These are phyloP conservation scores for Bergia sp. DNA, from an alignment of 92 coral and sea anemone species.

Conservation along the genomic window DNA sequence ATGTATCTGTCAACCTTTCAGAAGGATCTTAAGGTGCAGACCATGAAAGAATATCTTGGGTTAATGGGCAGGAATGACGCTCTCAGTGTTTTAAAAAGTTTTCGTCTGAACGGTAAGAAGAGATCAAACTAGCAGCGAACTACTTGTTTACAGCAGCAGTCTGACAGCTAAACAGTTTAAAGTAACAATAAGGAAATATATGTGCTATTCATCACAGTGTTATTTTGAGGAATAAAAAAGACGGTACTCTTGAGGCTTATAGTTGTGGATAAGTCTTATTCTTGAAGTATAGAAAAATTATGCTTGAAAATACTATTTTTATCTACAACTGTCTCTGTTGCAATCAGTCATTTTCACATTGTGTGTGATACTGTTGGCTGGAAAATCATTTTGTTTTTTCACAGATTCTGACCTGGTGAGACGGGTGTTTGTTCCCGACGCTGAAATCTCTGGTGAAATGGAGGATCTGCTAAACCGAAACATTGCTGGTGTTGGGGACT, in stretches of 20 bases:
- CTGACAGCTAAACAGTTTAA: not conserved
- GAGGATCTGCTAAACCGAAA: slow-evolving; percentile 5
- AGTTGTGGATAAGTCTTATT: no score
- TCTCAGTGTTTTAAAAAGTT: not conserved
- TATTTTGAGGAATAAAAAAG: no score
- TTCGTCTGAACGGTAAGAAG: not conserved
- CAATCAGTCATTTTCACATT: no score
- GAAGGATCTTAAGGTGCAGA: not conserved
- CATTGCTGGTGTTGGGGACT: slow-evolving; percentile 8
- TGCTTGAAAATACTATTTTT: no score
- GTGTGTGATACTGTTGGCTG: not conserved
- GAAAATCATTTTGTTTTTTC: not conserved
- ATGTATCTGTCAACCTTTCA: not conserved
- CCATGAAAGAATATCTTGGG: not conserved
- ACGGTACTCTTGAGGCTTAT: no score
- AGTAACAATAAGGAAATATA: no score
- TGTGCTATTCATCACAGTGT: no score
- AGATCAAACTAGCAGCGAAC: not conserved
- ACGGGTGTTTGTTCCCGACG: not conserved
- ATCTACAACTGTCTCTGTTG: no score
- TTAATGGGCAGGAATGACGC: not conserved
- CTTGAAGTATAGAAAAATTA: no score
- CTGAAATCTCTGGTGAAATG: not conserved
- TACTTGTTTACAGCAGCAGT: not conserved
- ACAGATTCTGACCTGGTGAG: slow-evolving; percentile 18